phyloP scores from a whole-genome alignment of 23 tunicate genomes.

The Corella eumyota region DNA sequence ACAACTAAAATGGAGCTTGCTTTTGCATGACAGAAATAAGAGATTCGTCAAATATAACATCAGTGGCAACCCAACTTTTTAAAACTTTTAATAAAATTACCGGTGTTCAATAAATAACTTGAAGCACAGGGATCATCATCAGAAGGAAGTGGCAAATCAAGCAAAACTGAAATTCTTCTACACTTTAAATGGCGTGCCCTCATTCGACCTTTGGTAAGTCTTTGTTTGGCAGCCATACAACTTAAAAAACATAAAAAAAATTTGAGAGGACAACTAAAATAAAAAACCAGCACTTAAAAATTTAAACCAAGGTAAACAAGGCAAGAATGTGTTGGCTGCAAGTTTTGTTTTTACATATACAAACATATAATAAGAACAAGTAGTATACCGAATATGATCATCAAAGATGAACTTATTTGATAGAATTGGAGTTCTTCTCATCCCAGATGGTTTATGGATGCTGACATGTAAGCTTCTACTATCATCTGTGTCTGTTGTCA shows the following conservation, averaged over 20 bases:
- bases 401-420: constrained; percentile 77
- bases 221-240: constrained; percentile 95
- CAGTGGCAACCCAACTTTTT: too few relatives aligned
- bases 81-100: constrained; percentile 1
- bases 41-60: too few relatives aligned
- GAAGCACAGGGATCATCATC: constrained; percentile 86
- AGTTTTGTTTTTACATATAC: too few relatives aligned
- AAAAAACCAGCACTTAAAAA: too few relatives aligned
- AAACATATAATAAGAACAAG: too few relatives aligned
- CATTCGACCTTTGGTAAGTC: constrained; percentile 83
- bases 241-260: constrained; percentile 13
- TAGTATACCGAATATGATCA: constrained; percentile 82
- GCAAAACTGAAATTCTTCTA: constrained; percentile 72
- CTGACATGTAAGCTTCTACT: constrained; percentile 74
- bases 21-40: too few relatives aligned
- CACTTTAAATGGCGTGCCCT: constrained; percentile 81
- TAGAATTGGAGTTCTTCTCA: constrained; percentile 60
- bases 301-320: too few relatives aligned
- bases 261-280: too few relatives aligned
- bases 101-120: constrained; percentile 59
- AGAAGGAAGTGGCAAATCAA: constrained; percentile 50
- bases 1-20: too few relatives aligned
- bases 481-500: constrained; percentile 74
- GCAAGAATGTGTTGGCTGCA: too few relatives aligned
- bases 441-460: constrained; percentile 74